Base-by-base conservation (phyloP, 2,113 vertebrate species). In the Murina feae region DNA sequence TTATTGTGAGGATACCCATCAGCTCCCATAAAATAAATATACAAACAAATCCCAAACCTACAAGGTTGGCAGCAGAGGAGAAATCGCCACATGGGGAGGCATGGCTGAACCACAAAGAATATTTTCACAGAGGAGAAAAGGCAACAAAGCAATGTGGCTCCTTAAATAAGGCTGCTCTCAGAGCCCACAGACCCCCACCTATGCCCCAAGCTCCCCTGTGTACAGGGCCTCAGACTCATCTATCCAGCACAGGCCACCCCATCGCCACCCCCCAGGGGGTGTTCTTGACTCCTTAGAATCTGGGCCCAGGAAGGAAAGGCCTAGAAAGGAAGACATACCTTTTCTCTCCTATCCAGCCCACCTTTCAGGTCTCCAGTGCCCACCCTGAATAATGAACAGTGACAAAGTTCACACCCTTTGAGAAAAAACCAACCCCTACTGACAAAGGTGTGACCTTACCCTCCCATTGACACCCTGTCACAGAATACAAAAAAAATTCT, bases 81-180 rank as follows among this genome's bases (percentile, higher is more conserved):
- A 89, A 72, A 44, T 32, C 32, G 71, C 37, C 72, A 58, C 17
- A 2, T 42, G n/a, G 49, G 63, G 25, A 86, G 51, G 14, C 23
- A 10, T 10, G 7, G 25, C 84, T 65, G 25, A 66, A 51, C 74
- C 58, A 35, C 2, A 3, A 5, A 37, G 49, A 30, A 11, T 68
- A 5, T 30, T n/a, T 0, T 17, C 51, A 75, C 2, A 71, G 0
- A 58, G 18, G 89, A 72, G 42, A 37, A 63, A 55, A 42, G 17
- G 44, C 44, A 44, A 13, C 5, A 20, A 86, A 4, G 11, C 30
- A 2, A 6, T 0, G 0, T 1, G 7, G 49, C 13, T 21, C 44
- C 51, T 88, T 58, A 47, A 60, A 69, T 44, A n/a, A 0, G 20
- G 18, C n/a, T 71, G n/a, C 7, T 74, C 81, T 76, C 44, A 20